Evolutionary conservation across 1,140 invertebrate genomes (phyloP).

Genomic region (Stratiolaelaps scimitus): DNA sequence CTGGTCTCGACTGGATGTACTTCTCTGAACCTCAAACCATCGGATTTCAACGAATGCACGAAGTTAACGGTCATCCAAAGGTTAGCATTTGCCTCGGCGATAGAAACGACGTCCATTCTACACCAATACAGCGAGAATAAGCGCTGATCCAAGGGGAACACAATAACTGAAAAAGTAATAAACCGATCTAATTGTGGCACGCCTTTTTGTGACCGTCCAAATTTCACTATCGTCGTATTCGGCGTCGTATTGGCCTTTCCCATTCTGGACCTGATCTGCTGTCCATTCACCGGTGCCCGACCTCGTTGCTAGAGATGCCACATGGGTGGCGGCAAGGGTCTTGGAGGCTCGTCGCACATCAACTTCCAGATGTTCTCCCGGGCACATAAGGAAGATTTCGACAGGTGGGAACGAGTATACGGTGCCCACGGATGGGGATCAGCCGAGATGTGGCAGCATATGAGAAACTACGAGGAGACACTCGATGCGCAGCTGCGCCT

Average conservation of each 20-base stretch:
- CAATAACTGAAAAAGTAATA: background rate
- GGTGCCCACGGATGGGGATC: background rate
- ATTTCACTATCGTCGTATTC: no score
- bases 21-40: background rate
- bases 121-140: background rate
- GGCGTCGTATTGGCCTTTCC: no score
- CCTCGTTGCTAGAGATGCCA: background rate
- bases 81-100: no score
- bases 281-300: no score
- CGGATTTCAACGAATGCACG: background rate
- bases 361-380: constrained; percentile 4
- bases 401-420: background rate
- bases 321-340: background rate
- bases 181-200: no score
- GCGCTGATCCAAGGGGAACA: background rate
- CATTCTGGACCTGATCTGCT: no score
- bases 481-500: background rate
- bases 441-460: constrained; percentile 2
- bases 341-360: constrained; percentile 3
- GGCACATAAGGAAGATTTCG: background rate
- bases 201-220: no score
- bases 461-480: background rate
- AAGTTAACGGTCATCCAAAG: no score
- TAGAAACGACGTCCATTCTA: background rate
- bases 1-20: constrained; percentile 15